Base-by-base conservation (phyloP, 2,113 vertebrate species). In the Mola mola region DNA sequence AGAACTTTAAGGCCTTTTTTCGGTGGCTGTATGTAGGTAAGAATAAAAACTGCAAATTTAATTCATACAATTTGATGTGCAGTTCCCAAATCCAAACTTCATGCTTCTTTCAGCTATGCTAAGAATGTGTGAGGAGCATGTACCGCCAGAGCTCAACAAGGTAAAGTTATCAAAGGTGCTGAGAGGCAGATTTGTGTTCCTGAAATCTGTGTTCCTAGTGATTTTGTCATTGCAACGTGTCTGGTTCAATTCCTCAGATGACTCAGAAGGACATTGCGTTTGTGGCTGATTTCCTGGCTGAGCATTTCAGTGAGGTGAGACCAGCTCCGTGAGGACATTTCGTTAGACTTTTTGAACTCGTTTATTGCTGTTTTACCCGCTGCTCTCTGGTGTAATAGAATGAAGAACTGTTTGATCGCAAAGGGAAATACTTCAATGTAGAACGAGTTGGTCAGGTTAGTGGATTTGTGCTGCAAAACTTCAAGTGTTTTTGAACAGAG, bases 1-100 rank as follows among this genome's bases (percentile, higher is more conserved):
- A 99, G 90, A 99, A 98, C 91, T 99, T 99, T 87, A 98, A 98
- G 85, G 97, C 97, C 1, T 99, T 99, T 92, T 99, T 98, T 72
- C 94, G 96, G 29, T 99, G 97, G 97, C 88, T 99, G 0, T 99
- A 98, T 84, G 96, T 98, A 29, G 97, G 97, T 99, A 93, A 96
- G 95, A 7, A 22, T 28, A 24, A 20, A 50, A 31, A 0, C 25
- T 9, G 29, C n/a, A 36, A 24, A 11, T 28, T 36, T 2, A 33
- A 8, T 29, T 4, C 3, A 1, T 50, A 13, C 2, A 4, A 4
- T 33, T 7, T 25, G 1, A 31, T 19, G 50, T 31, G 20, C 21
- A 7, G 2, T 37, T 3, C 1, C 4, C 7, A 42, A 3, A 37
- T 17, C 15, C 12, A 24, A 4, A 19, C 22, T 8, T 6, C 29